These are phyloP conservation scores for Drosophila conformis DNA, from an alignment of 2,888 invertebrate genomes.

Conservation along the genomic window DNA sequence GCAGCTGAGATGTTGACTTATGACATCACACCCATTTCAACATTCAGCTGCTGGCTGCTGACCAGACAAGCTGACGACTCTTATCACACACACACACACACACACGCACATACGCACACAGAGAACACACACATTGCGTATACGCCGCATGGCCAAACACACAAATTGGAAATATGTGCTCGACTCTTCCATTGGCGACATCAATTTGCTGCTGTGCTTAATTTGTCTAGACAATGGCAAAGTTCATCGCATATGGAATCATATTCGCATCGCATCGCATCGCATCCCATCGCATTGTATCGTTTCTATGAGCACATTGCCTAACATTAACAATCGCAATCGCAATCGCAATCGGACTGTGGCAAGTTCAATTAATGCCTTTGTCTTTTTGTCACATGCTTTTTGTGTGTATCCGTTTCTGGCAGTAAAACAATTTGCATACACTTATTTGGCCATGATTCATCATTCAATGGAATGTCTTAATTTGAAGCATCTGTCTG, in stretches of 20 bases:
- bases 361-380: slow-evolving; percentile 67
- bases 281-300: slow-evolving; percentile 33
- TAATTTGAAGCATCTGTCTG: slow-evolving; percentile 72
- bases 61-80: slow-evolving; percentile 71
- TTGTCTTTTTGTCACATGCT: slow-evolving; percentile 52
- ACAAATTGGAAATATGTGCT: slow-evolving; percentile 50
- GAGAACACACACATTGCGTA: slow-evolving; percentile 56
- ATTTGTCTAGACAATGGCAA: slow-evolving; percentile 80
- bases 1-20: slow-evolving; percentile 77
- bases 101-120: slow-evolving; percentile 13
- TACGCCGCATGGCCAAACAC: slow-evolving; percentile 63
- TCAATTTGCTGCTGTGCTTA: slow-evolving; percentile 63
- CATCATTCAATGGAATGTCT: slow-evolving; percentile 63
- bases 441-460: slow-evolving; percentile 54
- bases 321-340: slow-evolving; percentile 17
- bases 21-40: slow-evolving; percentile 76
- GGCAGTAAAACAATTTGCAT: slow-evolving; percentile 56
- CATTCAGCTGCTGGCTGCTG: slow-evolving; percentile 42
- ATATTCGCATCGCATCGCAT: slow-evolving; percentile 30
- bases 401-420: slow-evolving; percentile 25
- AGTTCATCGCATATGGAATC: slow-evolving; percentile 61
- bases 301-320: slow-evolving; percentile 38
- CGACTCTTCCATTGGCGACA: slow-evolving; percentile 52
- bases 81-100: slow-evolving; percentile 25
- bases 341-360: background rate